Evolutionary conservation across 2,113 vertebrate genomes (phyloP).

Genomic region (Aythya baeri): DNA sequence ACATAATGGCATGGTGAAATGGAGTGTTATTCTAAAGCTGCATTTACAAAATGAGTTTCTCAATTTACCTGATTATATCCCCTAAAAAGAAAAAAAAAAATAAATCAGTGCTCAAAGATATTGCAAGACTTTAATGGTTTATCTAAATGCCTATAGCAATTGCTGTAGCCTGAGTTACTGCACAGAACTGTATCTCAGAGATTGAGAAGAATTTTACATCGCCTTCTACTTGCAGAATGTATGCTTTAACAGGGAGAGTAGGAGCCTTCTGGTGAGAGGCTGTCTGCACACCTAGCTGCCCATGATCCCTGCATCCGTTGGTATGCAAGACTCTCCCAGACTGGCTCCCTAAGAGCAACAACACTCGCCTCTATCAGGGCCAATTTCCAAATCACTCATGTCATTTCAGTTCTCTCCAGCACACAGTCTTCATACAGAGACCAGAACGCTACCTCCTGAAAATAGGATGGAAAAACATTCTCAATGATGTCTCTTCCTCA

Average conservation of each 20-base stretch:
- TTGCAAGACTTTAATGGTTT: background rate
- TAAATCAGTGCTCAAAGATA: background rate
- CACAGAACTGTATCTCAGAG: background rate
- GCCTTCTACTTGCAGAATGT: background rate
- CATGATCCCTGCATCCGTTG: background rate
- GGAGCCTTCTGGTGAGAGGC: background rate
- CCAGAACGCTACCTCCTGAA: background rate
- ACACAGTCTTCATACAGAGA: background rate
- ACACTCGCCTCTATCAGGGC: background rate
- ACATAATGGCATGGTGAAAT: background rate
- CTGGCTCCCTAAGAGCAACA: background rate
- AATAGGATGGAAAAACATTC: background rate
- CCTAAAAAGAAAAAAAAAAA: background rate
- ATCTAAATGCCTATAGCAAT: background rate
- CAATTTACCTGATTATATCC: background rate
- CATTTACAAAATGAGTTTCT: conserved; percentile 5
- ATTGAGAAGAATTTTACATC: background rate
- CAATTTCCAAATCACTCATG: background rate
- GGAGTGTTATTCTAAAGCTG: conserved; percentile 36
- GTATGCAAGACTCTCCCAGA: background rate
- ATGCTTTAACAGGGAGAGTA: background rate
- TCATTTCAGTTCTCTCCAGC: background rate
- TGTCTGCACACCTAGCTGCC: background rate
- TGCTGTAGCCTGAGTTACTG: background rate
- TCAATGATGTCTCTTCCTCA: background rate